Conservation (phyloP, 2,113 vertebrate species). For the Chrysochloris asiatica region DNA sequence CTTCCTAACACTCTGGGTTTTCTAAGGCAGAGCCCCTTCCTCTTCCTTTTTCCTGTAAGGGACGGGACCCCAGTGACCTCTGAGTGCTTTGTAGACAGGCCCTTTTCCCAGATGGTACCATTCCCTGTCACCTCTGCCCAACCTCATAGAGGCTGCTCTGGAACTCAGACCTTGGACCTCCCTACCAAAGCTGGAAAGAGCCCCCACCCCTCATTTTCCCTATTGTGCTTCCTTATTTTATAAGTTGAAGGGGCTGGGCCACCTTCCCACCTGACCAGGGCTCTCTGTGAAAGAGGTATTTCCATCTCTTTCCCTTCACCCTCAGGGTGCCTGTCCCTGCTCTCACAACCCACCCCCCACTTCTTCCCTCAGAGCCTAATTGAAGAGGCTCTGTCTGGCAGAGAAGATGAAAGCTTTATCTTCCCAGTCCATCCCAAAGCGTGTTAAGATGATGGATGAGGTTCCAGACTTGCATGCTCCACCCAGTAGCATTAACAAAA, state of each 20-base stretch:
- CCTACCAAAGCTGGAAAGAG: not conserved
- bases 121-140: not conserved
- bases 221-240: not conserved
- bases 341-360: not conserved
- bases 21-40: not conserved
- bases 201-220: rapidly evolving
- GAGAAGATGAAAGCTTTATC: slow-evolving; percentile 79
- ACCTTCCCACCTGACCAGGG: not conserved
- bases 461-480: slow-evolving; percentile 73
- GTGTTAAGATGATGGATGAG: slow-evolving; percentile 79
- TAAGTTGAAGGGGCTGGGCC: not conserved
- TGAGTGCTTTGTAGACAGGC: slow-evolving; percentile 2
- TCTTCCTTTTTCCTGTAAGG: not conserved
- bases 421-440: slow-evolving; percentile 65
- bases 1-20: not conserved
- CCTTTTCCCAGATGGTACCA: not conserved
- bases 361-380: slow-evolving; percentile 55
- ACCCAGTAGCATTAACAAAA: slow-evolving; percentile 79
- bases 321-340: not conserved
- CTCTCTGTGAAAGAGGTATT: not conserved
- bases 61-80: not conserved
- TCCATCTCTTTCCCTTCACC: slow-evolving; percentile 20
- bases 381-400: slow-evolving; percentile 72
- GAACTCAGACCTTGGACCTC: not conserved
- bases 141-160: not conserved